Percentiles rank a stretch among this genome's conserved stretches.
Evolutionary conservation across 2,797 vertebrate genomes (phyloP).

Genomic region (Coregonus sp.): DNA sequence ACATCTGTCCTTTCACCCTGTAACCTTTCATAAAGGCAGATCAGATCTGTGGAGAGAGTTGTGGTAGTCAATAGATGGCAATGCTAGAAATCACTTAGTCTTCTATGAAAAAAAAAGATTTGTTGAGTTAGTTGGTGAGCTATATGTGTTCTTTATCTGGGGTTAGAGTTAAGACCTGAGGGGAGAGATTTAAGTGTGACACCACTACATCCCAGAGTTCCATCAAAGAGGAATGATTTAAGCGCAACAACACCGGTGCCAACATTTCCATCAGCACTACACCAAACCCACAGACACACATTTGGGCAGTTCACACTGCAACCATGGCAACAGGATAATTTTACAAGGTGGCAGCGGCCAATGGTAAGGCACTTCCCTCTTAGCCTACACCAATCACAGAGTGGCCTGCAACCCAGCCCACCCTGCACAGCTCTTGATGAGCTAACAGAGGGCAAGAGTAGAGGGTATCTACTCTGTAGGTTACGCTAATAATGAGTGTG

Average conservation of each 20-base stretch:
- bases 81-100: not conserved
- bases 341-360: constrained; percentile 81
- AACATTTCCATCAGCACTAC: constrained; percentile 71
- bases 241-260: constrained; percentile 60
- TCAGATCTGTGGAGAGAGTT: not conserved
- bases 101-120: not conserved
- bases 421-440: constrained; percentile 69
- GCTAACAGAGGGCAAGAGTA: constrained; percentile 20
- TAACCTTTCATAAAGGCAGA: not conserved
- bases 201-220: too few relatives aligned
- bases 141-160: not conserved
- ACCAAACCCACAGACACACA: constrained; percentile 70
- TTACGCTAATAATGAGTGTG: constrained; percentile 50
- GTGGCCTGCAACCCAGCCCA: constrained; percentile 77
- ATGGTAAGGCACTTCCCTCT: constrained; percentile 78
- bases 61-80: not conserved
- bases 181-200: constrained; percentile 61
- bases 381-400: constrained; percentile 73
- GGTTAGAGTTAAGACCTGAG: constrained; percentile 33
- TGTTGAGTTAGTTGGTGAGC: not conserved
- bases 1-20: not conserved
- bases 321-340: constrained; percentile 86
- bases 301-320: constrained; percentile 85
- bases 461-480: constrained; percentile 47
- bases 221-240: constrained; percentile 25